Evolutionary conservation across 2,888 invertebrate species (phyloP).

Genomic region (Drosophila nr. perissopoda): DNA sequence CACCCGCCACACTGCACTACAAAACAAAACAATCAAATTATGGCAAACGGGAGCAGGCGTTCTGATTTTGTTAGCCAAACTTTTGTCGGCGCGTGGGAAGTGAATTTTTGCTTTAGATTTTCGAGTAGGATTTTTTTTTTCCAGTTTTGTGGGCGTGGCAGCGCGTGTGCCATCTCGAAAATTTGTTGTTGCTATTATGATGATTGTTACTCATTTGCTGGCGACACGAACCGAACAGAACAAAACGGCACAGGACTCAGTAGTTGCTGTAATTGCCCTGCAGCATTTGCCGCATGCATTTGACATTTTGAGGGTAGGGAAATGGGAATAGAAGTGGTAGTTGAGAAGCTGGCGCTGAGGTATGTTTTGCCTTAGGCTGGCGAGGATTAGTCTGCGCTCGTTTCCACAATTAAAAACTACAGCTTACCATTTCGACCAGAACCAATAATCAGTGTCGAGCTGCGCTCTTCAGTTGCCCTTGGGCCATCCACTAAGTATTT

Average conservation of each 20-base stretch:
- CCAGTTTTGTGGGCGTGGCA: constrained; percentile 55
- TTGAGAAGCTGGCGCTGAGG: constrained; percentile 2
- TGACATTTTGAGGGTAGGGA: constrained; percentile 48
- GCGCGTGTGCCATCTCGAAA: constrained; percentile 50
- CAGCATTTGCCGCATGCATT: constrained; percentile 63
- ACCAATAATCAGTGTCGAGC: constrained; percentile 34
- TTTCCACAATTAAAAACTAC: constrained; percentile 75
- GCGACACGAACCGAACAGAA: constrained; percentile 18
- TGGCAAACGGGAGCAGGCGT: constrained; percentile 39
- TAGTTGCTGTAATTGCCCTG: constrained; percentile 57
- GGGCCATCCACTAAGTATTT: constrained; percentile 43
- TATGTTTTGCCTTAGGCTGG: constrained; percentile 34
- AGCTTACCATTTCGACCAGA: constrained; percentile 43
- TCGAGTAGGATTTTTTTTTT: neutral
- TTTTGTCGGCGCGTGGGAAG: constrained; percentile 31
- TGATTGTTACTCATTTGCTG: constrained; percentile 45
- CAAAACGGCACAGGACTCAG: neutral
- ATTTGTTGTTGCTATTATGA: constrained; percentile 26
- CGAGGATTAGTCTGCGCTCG: constrained; percentile 64
- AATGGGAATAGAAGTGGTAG: constrained; percentile 17
- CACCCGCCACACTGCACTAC: constrained; percentile 1
- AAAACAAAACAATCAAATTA: constrained; percentile 77
- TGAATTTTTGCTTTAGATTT: constrained; percentile 6
- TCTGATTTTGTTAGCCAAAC: constrained; percentile 36
- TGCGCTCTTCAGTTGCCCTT: constrained; percentile 15